phyloP scores from a whole-genome alignment of 1,140 invertebrate genomes.

The Glossosoma conforme region DNA sequence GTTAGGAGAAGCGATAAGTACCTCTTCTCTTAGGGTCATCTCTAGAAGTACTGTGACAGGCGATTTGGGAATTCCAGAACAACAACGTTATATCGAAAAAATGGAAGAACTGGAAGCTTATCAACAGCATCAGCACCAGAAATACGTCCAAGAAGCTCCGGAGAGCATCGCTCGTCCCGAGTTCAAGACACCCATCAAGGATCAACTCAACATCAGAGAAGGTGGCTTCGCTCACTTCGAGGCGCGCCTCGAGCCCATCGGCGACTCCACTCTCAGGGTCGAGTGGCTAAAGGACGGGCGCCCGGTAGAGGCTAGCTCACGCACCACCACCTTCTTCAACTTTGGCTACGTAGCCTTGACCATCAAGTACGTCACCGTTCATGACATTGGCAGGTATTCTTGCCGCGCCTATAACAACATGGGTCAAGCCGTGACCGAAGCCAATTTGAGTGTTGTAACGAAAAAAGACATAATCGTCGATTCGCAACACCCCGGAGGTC shows the following conservation, averaged over 20 bases:
- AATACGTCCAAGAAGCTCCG: slow-evolving; percentile 69
- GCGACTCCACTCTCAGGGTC: slow-evolving; percentile 85
- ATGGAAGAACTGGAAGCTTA: slow-evolving; percentile 91
- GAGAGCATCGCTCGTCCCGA: slow-evolving; percentile 77
- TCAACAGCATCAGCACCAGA: slow-evolving; percentile 70
- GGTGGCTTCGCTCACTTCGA: slow-evolving; percentile 95
- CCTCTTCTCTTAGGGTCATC: slow-evolving; percentile 71
- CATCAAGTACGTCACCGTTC: slow-evolving; percentile 85
- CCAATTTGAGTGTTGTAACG: slow-evolving; percentile 80
- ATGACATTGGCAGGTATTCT: slow-evolving; percentile 89
- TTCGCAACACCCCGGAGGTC: slow-evolving; percentile 78
- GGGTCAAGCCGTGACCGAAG: slow-evolving; percentile 84
- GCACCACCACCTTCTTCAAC: slow-evolving; percentile 93
- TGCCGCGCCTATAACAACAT: slow-evolving; percentile 83
- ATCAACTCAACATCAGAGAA: slow-evolving; percentile 83
- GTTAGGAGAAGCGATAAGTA: slow-evolving; percentile 78
- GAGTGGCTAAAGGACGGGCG: slow-evolving; percentile 95
- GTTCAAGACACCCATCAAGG: slow-evolving; percentile 90
- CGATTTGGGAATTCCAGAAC: slow-evolving; percentile 86
- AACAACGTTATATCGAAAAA: slow-evolving; percentile 89
- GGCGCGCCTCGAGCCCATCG: slow-evolving; percentile 87
- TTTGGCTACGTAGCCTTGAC: slow-evolving; percentile 96
- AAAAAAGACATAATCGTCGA: slow-evolving; percentile 82
- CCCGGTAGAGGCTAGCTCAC: slow-evolving; percentile 84
- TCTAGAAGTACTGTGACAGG: slow-evolving; percentile 73